phyloP scores from a whole-genome alignment of 2,797 vertebrate genomes.

The Schizothorax lantsangensis region DNA sequence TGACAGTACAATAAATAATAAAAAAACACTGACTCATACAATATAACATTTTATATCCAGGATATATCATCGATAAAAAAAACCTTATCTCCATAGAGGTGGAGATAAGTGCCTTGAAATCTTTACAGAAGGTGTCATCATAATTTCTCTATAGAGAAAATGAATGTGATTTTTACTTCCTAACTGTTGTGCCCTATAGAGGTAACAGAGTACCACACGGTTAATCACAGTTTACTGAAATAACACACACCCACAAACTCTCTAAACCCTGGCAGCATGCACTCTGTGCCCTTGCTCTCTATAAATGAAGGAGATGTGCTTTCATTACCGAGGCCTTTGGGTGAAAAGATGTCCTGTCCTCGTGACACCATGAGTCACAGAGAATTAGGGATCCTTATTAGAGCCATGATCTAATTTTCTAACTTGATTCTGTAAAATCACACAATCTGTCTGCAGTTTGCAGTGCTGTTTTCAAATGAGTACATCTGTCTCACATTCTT shows the following conservation, averaged over 20 bases:
- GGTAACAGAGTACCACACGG: neutral
- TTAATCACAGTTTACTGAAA: slow-evolving; percentile 23
- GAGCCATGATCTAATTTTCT: slow-evolving; percentile 33
- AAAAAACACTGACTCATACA: neutral
- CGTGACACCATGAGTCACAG: slow-evolving; percentile 25
- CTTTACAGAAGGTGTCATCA: neutral
- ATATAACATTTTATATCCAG: neutral
- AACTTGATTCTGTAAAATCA: slow-evolving; percentile 40
- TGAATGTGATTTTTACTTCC: neutral
- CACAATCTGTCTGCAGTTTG: slow-evolving; percentile 19
- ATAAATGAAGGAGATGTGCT: slow-evolving; percentile 30
- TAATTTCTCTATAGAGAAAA: neutral
- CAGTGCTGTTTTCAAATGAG: neutral
- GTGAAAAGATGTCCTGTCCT: slow-evolving; percentile 48
- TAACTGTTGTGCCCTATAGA: neutral
- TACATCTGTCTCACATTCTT: slow-evolving; percentile 16
- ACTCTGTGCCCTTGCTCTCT: slow-evolving; percentile 30
- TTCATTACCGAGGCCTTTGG: slow-evolving; percentile 50
- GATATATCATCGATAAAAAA: neutral
- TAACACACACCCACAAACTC: slow-evolving; percentile 20
- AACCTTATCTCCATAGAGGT: neutral
- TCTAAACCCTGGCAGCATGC: slow-evolving; percentile 17
- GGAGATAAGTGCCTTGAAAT: neutral
- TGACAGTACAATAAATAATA: neutral
- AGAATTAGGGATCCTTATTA: slow-evolving; percentile 35